Conservation (phyloP, 2,113 vertebrate genomes). For the Sus scrofa region DNA sequence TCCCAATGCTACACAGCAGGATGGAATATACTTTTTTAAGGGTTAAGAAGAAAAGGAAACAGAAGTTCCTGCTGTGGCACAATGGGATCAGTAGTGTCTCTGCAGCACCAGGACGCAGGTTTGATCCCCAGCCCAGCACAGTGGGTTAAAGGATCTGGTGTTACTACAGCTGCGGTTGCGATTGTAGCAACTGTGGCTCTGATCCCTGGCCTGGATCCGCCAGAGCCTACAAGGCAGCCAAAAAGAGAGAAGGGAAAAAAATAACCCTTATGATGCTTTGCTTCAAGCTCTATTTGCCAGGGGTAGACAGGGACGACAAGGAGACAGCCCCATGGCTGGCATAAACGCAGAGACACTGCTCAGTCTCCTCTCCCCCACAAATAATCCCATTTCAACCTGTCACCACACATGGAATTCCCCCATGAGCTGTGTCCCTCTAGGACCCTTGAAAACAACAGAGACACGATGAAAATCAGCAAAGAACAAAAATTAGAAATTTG, state of each 20-base stretch:
- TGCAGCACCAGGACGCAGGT: too few relatives aligned
- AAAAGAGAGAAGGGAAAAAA: not conserved
- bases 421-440: not conserved
- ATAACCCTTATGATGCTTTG: not conserved
- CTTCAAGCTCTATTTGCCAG: not conserved
- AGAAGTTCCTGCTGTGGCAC: not conserved
- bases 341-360: too few relatives aligned
- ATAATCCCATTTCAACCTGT: not conserved
- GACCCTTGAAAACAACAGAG: not conserved
- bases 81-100: too few relatives aligned
- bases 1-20: too few relatives aligned
- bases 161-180: too few relatives aligned
- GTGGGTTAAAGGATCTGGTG: too few relatives aligned
- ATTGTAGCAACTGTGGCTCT: too few relatives aligned
- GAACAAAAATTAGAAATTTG: not conserved
- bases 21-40: too few relatives aligned
- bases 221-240: too few relatives aligned
- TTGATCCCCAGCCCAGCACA: too few relatives aligned
- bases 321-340: fast-evolving
- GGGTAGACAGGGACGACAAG: too few relatives aligned
- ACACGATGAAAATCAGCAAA: not conserved
- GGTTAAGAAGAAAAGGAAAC: not conserved
- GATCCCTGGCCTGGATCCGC: too few relatives aligned
- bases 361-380: not conserved
- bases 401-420: not conserved